A percentile compares a stretch with the other conserved stretches of the same genome.
Evolutionary conservation across 2,888 invertebrate genomes (phyloP).

Genomic region (Taenaris catops): DNA sequence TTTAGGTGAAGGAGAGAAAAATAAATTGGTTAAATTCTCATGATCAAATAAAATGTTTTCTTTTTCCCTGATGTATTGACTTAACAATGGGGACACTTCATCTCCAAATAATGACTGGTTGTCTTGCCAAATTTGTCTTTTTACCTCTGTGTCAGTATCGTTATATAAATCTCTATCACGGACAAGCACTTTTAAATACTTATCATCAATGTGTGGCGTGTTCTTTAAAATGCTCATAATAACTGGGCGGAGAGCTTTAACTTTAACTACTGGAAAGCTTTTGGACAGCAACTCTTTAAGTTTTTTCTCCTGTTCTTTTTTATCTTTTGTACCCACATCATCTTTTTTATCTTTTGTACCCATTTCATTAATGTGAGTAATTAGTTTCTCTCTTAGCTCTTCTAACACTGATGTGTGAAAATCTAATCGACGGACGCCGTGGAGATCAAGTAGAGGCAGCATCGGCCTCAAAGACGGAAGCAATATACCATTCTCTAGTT

Average conservation of each 20-base stretch:
- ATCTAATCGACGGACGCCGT: constrained; percentile 94
- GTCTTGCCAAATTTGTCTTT: constrained; percentile 98
- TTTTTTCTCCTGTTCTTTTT: constrained; percentile 88
- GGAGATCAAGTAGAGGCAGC: constrained; percentile 96
- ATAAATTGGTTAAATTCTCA: constrained; percentile 88
- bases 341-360: constrained; percentile 85
- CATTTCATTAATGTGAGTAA: constrained; percentile 90
- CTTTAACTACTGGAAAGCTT: constrained; percentile 96
- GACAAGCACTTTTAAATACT: constrained; percentile 81
- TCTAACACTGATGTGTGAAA: constrained; percentile 97
- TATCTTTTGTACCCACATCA: constrained; percentile 85
- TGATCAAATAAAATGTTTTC: constrained; percentile 95
- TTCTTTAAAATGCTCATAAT: constrained; percentile 97
- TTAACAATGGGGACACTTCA: constrained; percentile 96
- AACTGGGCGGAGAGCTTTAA: constrained; percentile 93
- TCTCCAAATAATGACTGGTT: constrained; percentile 98
- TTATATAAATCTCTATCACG: constrained; percentile 94
- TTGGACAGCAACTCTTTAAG: constrained; percentile 93
- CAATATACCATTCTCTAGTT: constrained; percentile 95
- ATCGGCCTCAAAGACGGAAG: constrained; percentile 96
- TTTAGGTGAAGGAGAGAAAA: constrained; percentile 97
- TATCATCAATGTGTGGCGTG: constrained; percentile 95
- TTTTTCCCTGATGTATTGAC: constrained; percentile 96
- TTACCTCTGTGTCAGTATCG: constrained; percentile 97
- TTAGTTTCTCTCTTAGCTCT: constrained; percentile 83